Evolutionary conservation across 2,888 invertebrate genomes (phyloP).

Genomic region (Eupsilia transversa): DNA sequence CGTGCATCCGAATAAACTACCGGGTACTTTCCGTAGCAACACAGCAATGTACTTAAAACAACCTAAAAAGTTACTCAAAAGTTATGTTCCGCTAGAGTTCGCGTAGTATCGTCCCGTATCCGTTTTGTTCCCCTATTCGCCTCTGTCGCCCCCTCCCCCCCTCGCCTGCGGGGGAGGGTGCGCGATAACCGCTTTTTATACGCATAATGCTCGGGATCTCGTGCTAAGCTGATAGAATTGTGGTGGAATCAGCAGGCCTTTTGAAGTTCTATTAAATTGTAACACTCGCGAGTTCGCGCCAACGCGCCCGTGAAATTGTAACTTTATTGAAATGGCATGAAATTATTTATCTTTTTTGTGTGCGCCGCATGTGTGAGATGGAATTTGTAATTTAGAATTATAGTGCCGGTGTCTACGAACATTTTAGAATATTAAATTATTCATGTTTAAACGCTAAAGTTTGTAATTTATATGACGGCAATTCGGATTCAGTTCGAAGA

Average conservation of each 20-base stretch:
- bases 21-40: constrained; percentile 71
- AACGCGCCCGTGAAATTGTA: constrained; percentile 89
- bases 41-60: constrained; percentile 82
- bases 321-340: constrained; percentile 87
- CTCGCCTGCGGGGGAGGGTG: constrained; percentile 66
- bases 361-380: constrained; percentile 66
- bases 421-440: constrained; percentile 64
- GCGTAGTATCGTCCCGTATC: constrained; percentile 72
- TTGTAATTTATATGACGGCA: constrained; percentile 57
- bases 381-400: constrained; percentile 69
- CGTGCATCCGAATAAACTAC: constrained; percentile 66
- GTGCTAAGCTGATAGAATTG: constrained; percentile 90
- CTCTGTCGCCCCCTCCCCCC: constrained; percentile 31
- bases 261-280: constrained; percentile 90
- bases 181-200: constrained; percentile 90
- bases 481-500: constrained; percentile 55
- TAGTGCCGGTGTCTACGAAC: constrained; percentile 49
- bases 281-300: constrained; percentile 88
- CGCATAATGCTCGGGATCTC: constrained; percentile 89
- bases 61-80: constrained; percentile 79
- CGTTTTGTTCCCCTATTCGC: constrained; percentile 68
- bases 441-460: constrained; percentile 51
- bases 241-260: constrained; percentile 89
- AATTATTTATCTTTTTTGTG: constrained; percentile 83
- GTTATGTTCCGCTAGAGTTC: constrained; percentile 74